phyloP scores from a whole-genome alignment of 2,113 vertebrate species.

The Heterocephalus glaber region DNA sequence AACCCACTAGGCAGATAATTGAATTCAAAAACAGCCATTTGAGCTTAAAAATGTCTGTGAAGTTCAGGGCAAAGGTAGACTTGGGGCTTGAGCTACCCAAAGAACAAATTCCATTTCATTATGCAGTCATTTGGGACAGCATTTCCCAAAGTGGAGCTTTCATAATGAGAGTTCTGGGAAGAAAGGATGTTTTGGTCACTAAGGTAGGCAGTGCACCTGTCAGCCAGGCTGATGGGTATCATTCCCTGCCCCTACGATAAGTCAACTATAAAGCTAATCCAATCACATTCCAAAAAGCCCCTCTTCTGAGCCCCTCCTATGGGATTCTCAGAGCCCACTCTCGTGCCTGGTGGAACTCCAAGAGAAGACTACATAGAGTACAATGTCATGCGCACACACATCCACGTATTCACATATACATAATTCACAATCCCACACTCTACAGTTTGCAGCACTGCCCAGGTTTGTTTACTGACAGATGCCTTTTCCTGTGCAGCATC shows the following conservation, averaged over 20 bases:
- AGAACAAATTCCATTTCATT: slow-evolving; percentile 26
- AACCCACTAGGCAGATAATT: not conserved
- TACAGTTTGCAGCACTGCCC: not conserved
- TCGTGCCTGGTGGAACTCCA: not conserved
- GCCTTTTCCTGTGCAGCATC: not conserved
- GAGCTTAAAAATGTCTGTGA: slow-evolving; percentile 44
- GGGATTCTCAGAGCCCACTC: not conserved
- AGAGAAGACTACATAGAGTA: not conserved
- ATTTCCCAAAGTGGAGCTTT: slow-evolving; percentile 19
- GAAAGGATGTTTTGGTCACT: not conserved
- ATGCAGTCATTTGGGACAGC: slow-evolving; percentile 1
- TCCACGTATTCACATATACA: not conserved
- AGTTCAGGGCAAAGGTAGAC: slow-evolving; percentile 18
- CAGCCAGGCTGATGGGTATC: not conserved
- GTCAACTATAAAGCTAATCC: not conserved
- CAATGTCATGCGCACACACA: not conserved
- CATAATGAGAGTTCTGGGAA: not conserved
- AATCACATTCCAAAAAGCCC: not conserved
- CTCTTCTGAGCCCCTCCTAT: not conserved
- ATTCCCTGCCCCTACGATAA: not conserved
- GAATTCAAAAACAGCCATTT: slow-evolving; percentile 40
- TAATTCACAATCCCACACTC: not conserved
- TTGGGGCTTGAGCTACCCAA: not conserved
- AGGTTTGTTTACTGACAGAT: not conserved
- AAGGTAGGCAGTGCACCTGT: not conserved